These are phyloP conservation scores for Triplophysa yarkandensis DNA, from an alignment of 2,797 vertebrate species.

Conservation along the genomic window DNA sequence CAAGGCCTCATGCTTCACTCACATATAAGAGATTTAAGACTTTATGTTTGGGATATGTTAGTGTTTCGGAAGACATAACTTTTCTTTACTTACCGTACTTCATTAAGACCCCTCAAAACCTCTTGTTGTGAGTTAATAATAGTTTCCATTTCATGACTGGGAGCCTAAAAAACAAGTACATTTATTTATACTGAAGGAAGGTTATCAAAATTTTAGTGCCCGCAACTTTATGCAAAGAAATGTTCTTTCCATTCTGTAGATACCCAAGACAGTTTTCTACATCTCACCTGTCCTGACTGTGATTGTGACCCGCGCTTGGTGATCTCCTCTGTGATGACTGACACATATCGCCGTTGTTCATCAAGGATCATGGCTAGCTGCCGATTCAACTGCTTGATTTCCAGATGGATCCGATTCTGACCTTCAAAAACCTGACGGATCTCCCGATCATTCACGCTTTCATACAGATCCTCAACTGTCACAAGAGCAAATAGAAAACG, in stretches of 20 bases:
- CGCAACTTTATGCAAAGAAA: neutral
- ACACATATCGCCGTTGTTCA: slow-evolving; percentile 92
- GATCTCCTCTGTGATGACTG: slow-evolving; percentile 85
- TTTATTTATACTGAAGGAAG: neutral
- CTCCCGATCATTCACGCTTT: slow-evolving; percentile 88
- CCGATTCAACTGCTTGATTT: slow-evolving; percentile 94
- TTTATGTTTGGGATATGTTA: neutral
- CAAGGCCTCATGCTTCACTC: neutral
- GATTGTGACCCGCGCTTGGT: slow-evolving; percentile 74
- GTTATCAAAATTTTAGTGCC: neutral
- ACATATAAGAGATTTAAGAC: neutral
- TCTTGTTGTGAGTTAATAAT: slow-evolving; percentile 86
- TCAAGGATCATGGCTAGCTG: slow-evolving; percentile 96
- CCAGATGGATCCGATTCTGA: slow-evolving; percentile 94
- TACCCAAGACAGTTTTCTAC: neutral
- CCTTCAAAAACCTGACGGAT: slow-evolving; percentile 96
- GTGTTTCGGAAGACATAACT: neutral
- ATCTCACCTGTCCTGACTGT: slow-evolving; percentile 80
- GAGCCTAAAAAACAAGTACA: slow-evolving; percentile 63
- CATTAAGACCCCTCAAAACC: slow-evolving; percentile 85
- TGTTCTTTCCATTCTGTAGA: neutral
- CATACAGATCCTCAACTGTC: slow-evolving; percentile 88
- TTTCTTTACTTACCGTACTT: slow-evolving; percentile 82
- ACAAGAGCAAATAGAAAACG: slow-evolving; percentile 23
- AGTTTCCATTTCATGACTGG: slow-evolving; percentile 79